phyloP scores from a whole-genome alignment of 1,140 invertebrate species.

The Hycleus phaleratus region DNA sequence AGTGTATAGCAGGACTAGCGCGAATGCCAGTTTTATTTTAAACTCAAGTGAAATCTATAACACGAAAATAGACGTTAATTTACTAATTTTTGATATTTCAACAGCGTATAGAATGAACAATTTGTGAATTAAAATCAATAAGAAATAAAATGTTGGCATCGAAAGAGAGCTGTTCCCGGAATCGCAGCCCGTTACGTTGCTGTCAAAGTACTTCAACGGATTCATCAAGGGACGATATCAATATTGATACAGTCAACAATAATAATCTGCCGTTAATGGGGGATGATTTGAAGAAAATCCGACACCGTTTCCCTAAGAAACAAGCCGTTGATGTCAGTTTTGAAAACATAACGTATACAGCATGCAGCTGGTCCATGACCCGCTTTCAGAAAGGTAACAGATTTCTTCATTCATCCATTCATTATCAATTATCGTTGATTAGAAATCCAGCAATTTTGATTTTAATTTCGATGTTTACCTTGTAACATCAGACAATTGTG shows the following conservation, averaged over 20 bases:
- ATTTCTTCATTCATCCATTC: background rate
- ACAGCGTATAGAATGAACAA: too few species aligned
- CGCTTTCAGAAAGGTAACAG: constrained; percentile 25
- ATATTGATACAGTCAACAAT: constrained; percentile 1
- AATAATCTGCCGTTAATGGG: background rate
- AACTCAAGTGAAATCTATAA: too few species aligned
- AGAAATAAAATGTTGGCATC: too few species aligned
- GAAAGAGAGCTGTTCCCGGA: too few species aligned
- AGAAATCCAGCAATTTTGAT: background rate
- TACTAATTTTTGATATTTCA: too few species aligned
- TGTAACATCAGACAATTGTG: too few species aligned
- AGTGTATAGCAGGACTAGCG: too few species aligned
- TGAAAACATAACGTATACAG: constrained; percentile 22
- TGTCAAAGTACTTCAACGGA: constrained; percentile 20
- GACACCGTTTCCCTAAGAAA: constrained; percentile 22
- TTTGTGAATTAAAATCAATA: too few species aligned
- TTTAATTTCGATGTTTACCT: background rate
- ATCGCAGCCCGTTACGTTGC: constrained; percentile 21
- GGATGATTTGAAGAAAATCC: background rate
- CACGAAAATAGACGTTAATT: too few species aligned
- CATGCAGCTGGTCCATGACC: constrained; percentile 24
- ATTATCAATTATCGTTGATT: background rate
- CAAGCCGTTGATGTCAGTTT: constrained; percentile 25
- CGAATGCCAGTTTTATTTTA: too few species aligned
- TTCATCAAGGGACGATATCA: constrained; percentile 2